Percentiles rank a stretch among this genome's conserved stretches.
Conservation (phyloP, 2,113 vertebrate genomes). For the Chlamydotis undulata region DNA sequence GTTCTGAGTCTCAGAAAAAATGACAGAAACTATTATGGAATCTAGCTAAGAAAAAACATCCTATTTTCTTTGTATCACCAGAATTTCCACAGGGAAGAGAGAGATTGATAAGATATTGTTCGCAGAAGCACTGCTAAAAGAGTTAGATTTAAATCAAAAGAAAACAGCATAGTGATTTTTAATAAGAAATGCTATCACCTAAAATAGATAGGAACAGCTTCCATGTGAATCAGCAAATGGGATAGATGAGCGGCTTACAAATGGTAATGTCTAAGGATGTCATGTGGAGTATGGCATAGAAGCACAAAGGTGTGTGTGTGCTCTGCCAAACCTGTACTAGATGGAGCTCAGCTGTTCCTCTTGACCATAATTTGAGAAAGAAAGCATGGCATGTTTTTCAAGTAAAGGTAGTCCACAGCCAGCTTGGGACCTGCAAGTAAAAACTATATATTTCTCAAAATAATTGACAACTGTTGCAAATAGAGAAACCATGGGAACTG, state of each 20-base stretch:
- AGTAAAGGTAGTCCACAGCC: background rate
- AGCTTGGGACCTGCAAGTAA: background rate
- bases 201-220: background rate
- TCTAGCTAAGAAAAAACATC: background rate
- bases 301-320: background rate
- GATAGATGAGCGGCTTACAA: background rate
- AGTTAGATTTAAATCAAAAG: background rate
- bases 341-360: background rate
- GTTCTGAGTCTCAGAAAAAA: background rate
- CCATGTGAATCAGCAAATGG: background rate
- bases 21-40: background rate
- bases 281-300: background rate
- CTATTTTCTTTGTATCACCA: background rate
- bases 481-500: background rate
- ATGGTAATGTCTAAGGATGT: background rate
- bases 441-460: background rate
- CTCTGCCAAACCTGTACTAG: background rate
- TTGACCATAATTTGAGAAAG: background rate
- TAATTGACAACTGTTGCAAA: background rate
- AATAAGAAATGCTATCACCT: background rate
- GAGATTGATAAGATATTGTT: background rate
- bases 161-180: background rate
- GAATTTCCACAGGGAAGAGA: background rate
- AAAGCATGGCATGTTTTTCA: background rate
- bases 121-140: background rate